Evolutionary conservation across 2,797 vertebrate genomes (phyloP).

Genomic region (Fundulus diaphanus): DNA sequence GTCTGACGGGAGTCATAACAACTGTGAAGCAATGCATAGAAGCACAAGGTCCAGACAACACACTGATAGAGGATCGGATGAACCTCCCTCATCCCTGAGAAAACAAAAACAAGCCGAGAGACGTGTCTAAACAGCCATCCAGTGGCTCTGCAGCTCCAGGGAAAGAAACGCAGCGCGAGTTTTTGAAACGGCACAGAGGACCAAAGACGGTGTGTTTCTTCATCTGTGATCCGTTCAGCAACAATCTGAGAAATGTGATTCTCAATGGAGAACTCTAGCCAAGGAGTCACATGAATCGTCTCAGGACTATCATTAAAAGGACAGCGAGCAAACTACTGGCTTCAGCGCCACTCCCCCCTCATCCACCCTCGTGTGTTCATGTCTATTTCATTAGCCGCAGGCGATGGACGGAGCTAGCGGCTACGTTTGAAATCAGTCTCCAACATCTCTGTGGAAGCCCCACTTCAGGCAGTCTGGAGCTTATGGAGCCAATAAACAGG

Average conservation of each 20-base stretch:
- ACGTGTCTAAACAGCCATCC: not conserved
- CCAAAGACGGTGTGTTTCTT: slow-evolving; percentile 17
- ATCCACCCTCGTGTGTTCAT: slow-evolving; percentile 11
- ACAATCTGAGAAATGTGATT: slow-evolving; percentile 12
- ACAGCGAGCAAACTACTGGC: slow-evolving; percentile 42
- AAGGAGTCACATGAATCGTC: slow-evolving; percentile 33
- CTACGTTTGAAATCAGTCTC: slow-evolving; percentile 19
- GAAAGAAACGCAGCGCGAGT: not conserved
- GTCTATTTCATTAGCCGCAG: not conserved
- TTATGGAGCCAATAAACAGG: slow-evolving; percentile 19
- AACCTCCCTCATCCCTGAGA: slow-evolving; percentile 91
- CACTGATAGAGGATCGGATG: slow-evolving; percentile 97
- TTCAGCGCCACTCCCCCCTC: slow-evolving; percentile 10
- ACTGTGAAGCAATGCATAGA: slow-evolving; percentile 96
- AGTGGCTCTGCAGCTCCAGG: slow-evolving; percentile 5
- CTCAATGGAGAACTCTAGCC: slow-evolving; percentile 17
- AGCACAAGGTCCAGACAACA: slow-evolving; percentile 89
- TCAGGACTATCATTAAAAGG: slow-evolving; percentile 55
- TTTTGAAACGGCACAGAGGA: slow-evolving; percentile 18
- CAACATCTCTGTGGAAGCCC: not conserved
- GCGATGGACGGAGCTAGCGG: slow-evolving; percentile 12
- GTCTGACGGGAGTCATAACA: slow-evolving; percentile 88
- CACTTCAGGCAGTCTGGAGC: slow-evolving; percentile 5
- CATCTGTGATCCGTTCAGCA: not conserved
- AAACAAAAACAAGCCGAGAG: not conserved